phyloP scores from a whole-genome alignment of 2,888 invertebrate species.

The Ypsolopha sequella region DNA sequence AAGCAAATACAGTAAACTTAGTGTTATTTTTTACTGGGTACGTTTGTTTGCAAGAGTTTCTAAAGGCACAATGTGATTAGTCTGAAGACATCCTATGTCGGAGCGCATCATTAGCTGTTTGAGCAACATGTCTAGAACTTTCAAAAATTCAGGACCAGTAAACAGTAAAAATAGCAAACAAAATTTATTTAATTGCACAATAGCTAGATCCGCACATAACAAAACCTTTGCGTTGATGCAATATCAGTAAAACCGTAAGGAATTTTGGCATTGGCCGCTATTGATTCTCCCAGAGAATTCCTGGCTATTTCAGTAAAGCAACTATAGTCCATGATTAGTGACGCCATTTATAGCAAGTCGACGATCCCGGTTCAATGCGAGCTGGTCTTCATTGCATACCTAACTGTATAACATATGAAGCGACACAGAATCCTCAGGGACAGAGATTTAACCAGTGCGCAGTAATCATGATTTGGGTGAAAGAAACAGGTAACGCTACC shows the following conservation, averaged over 20 bases:
- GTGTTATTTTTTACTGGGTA: too few species aligned
- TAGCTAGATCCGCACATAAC: too few species aligned
- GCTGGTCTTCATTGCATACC: constrained; percentile 14
- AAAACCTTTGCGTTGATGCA: too few species aligned
- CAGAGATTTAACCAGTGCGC: constrained; percentile 22
- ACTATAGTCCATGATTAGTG: constrained; percentile 33
- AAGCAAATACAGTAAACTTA: too few species aligned
- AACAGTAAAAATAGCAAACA: too few species aligned
- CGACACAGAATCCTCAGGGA: constrained; percentile 12
- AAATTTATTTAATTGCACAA: too few species aligned
- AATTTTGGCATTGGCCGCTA: constrained; percentile 23
- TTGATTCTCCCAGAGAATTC: constrained; percentile 36
- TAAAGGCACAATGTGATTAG: too few species aligned
- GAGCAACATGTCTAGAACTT: too few species aligned
- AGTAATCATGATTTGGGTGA: constrained; percentile 15
- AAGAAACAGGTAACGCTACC: constrained; percentile 19
- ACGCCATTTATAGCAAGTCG: constrained; percentile 25
- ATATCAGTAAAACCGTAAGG: constrained; percentile 9
- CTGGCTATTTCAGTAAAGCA: constrained; percentile 38
- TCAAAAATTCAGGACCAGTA: too few species aligned
- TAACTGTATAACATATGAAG: constrained; percentile 14
- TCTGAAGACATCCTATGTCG: too few species aligned
- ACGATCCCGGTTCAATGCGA: constrained; percentile 11
- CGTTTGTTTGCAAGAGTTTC: too few species aligned
- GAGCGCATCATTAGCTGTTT: too few species aligned